Base-by-base conservation (phyloP, 2,113 vertebrate species). In the Polyodon spathula region DNA sequence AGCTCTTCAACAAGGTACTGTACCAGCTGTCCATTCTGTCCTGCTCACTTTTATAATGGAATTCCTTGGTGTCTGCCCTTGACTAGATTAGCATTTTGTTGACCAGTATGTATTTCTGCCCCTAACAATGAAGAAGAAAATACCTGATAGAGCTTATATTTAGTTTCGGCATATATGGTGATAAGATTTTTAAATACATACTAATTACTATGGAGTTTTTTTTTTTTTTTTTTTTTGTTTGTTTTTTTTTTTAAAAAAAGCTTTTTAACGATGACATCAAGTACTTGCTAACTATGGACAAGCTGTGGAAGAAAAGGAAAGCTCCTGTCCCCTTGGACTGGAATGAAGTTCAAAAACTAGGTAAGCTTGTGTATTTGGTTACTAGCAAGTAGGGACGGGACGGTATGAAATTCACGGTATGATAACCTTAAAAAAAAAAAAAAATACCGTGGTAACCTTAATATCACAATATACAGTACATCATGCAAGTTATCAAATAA, bases 251-350 rank as follows among this genome's bases (percentile, higher is more conserved):
- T 54, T 57, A 61, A 12, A 9, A 46, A 1, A 65, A 98, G 96
- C 92, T 99, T 71, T 99, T 97, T 76, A 97, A 96, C 86, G 96
- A 98, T 73, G 96, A 99, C 73, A 94, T 99, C 72, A 88, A 89
- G 70, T 99, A 99, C 56, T 77, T 99, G 51, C 79, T 99, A 74
- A 97, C 93, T 4, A 99, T 99, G 96, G 96, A 99, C 78, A 97
- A 97, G 71, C 82, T 99, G 15, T 99, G 96, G 96, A 92, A 91
- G 73, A 99, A 96, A 79, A 93, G 96, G 75, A 98, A 94, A 83
- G 89, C 96, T 40, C 96, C 96, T 0, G 81, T 87, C 54, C 96
- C 96, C 0, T 77, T 99, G 67, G 92, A 97, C 75, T 99, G 96
- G 96, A 71, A 83, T 3, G 84, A 91, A 71, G 78, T 97, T 38